A percentile compares a stretch with the other conserved stretches of the same genome.
phyloP scores from a whole-genome alignment of 2,113 vertebrate genomes.

The Sylvietta virens region DNA sequence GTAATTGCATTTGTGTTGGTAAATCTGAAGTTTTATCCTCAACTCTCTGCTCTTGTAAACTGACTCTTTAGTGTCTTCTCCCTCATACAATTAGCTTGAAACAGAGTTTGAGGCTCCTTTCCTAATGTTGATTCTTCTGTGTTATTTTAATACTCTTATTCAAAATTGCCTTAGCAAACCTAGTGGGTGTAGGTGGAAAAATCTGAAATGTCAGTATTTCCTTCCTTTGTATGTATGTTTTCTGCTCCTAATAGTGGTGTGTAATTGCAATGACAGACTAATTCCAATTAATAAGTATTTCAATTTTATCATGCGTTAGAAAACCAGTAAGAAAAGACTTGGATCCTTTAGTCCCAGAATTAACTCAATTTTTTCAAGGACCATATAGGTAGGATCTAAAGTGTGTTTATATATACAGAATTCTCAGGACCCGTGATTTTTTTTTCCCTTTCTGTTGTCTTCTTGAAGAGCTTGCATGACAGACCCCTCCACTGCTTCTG shows the following conservation, averaged over 20 bases:
- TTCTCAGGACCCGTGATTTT: background rate
- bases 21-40: background rate
- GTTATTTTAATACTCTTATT: background rate
- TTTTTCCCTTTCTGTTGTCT: background rate
- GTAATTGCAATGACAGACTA: background rate
- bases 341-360: background rate
- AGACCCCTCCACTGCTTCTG: background rate
- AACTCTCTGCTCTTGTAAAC: background rate
- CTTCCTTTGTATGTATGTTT: background rate
- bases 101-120: background rate
- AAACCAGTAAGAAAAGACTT: background rate
- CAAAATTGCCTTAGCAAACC: background rate
- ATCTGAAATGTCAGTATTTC: background rate
- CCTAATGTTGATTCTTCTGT: background rate
- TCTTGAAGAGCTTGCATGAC: background rate
- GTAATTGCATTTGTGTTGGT: background rate
- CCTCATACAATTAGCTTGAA: background rate
- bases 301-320: background rate
- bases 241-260: background rate
- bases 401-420: background rate
- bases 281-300: background rate
- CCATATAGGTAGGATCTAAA: background rate
- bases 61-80: background rate
- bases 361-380: background rate
- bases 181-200: background rate